Conservation (phyloP, 2,888 invertebrate species). For the Eupithecia insigniata region DNA sequence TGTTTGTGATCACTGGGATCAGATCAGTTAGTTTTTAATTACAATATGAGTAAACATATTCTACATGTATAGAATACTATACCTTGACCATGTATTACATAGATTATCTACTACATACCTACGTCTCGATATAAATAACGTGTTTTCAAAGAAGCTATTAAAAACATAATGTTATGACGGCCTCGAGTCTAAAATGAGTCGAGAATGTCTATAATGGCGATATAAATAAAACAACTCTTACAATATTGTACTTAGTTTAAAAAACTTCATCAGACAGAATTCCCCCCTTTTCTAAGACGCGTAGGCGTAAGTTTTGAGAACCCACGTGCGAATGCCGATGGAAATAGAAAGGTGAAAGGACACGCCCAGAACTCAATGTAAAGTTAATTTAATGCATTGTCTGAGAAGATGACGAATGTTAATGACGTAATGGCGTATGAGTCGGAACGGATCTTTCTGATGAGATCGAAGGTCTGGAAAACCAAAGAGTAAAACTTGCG, state of each 20-base stretch:
- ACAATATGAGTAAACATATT: background rate
- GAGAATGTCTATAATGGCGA: background rate
- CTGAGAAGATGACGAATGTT: background rate
- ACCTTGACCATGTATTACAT: too few species aligned
- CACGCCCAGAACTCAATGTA: constrained; percentile 8
- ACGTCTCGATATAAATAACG: constrained; percentile 4
- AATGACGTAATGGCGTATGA: constrained; percentile 2
- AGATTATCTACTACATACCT: too few species aligned
- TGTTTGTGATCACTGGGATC: too few species aligned
- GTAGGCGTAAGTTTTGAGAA: constrained; percentile 30
- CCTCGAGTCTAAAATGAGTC: constrained; percentile 1
- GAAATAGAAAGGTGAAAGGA: constrained; percentile 42
- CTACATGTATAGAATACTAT: too few species aligned
- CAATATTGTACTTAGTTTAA: constrained; percentile 4
- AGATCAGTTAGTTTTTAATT: background rate
- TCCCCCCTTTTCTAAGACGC: constrained; percentile 7
- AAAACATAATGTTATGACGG: background rate
- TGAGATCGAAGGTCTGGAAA: background rate
- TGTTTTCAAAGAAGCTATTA: constrained; percentile 6
- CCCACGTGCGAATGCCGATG: constrained; percentile 32
- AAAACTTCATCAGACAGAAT: constrained; percentile 12
- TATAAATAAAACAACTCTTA: constrained; percentile 5
- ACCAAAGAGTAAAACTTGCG: background rate
- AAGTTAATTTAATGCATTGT: background rate
- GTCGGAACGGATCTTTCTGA: background rate